Base-by-base conservation (phyloP, 2,888 invertebrate species). In the Eumacrocentrus americanus region DNA sequence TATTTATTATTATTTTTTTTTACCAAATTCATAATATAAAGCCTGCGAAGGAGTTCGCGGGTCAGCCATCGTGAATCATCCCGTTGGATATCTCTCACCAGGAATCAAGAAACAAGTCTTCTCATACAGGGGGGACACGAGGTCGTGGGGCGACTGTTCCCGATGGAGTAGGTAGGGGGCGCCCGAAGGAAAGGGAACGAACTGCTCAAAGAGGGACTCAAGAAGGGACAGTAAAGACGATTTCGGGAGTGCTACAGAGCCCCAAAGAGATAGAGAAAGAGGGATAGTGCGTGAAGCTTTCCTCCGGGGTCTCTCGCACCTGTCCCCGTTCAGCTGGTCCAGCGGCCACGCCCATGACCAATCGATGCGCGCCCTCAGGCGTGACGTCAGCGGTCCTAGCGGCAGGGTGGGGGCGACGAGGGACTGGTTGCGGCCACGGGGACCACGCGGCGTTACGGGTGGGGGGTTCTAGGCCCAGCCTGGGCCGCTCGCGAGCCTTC, bases 311-410 rank as follows among this genome's bases (percentile, higher is more conserved):
- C n/a, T 47, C 62, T 59, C 51, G 67, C 76, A 77, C 76, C 77
- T 80, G 72, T 76, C 78, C 67, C 73, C 76, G 67, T 74, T 78
- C 67, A 70, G 67, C 70, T 64, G 69, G 67, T 23, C 58, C 60
- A 65, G 37, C 60, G 63, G 78, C 76, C 69, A 75, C 78, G 77
- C 78, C 78, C 74, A 55, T 75, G 72, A 73, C 78, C 78, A 78
- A 78, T 77, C 69, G 71, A 67, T 67, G 68, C 35, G 61, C 64
- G 60, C 58, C 61, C 48, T 58, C 54, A 55, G 54, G 58, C 56
- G 58, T 75, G 76, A 77, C 76, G 78, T 77, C 76, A 70, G 34
- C 77, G 82, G 81, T 71, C 62, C 67, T 67, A 59, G 44, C 34
- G 61, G 42, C 52, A 58, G 55, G 55, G 37, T 35, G 55, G 55